phyloP scores from a whole-genome alignment of 1,140 invertebrate species.

The Scaptodrosophila lebanonensis region DNA sequence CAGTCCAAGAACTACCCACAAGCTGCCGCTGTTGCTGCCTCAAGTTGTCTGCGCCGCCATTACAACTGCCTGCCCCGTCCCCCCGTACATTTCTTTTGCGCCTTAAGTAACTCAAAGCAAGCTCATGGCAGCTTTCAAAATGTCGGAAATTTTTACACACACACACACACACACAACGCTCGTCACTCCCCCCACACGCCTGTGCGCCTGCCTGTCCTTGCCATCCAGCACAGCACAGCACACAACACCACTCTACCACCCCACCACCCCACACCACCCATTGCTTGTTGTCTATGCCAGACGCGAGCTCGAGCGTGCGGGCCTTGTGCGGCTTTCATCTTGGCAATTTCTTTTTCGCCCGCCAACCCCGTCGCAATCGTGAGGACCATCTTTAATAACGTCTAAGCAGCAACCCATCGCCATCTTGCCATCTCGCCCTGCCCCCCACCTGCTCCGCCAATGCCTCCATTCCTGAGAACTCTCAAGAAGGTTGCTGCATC shows the following conservation, averaged over 20 bases:
- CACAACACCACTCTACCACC: too few species aligned
- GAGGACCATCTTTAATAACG: conserved; percentile 63
- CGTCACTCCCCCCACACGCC: background rate
- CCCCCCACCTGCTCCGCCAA: background rate
- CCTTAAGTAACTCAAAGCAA: conserved; percentile 65
- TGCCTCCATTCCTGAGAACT: background rate
- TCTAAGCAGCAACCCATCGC: conserved; percentile 39
- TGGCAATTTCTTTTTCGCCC: conserved; percentile 67
- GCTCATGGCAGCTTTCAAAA: conserved; percentile 62
- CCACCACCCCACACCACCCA: background rate
- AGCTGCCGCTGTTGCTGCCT: background rate
- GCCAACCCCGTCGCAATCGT: conserved; percentile 19
- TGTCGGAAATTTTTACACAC: conserved; percentile 69
- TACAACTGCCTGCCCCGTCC: conserved; percentile 1
- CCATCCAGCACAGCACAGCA: background rate
- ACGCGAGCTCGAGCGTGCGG: conserved; percentile 1
- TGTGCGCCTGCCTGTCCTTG: background rate
- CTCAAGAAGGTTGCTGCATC: conserved; percentile 15
- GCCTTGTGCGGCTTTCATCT: conserved; percentile 55
- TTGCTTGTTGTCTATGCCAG: conserved; percentile 39
- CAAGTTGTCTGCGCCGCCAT: conserved; percentile 18
- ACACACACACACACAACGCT: background rate
- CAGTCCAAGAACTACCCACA: conserved; percentile 11
- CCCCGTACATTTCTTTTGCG: background rate
- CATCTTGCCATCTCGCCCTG: background rate